Evolutionary conservation across 2,113 vertebrate species (phyloP), one percentile per base, ranked within the genome.

Genomic region (Notechis scutatus): DNA sequence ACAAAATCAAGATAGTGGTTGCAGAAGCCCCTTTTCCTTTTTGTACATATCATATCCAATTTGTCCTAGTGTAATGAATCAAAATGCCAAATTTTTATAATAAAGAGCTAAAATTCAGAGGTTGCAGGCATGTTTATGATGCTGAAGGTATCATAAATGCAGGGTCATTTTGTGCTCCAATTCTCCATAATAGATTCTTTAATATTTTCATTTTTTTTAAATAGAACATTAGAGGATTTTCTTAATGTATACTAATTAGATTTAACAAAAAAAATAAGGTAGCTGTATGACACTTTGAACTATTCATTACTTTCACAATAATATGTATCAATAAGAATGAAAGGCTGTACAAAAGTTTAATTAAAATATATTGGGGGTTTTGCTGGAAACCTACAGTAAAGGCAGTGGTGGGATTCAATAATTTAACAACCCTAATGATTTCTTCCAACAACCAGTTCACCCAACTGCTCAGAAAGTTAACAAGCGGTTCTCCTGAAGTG

Each of bases 271-370:
- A 42, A 20, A 86, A 85, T 42, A 85, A 86, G 5, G 8, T 24
- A 20, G 9, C 14, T 9, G 20, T 0, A 0, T 10, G 90, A 52
- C 92, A 39, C 69, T 95, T 91, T 91, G 95, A 74, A 47, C 74
- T 90, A 4, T 4, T n/a, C 61, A 94, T 86, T 74, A 91, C 57
- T 69, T 52, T 94, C 50, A 94, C 4, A 57, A 15, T 90, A 85
- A 39, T 89, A 10, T 5, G 14, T 50, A 11, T 5, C 52, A 18
- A 47, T 2, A 21, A 12, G 12, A 45, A 47, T 12, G 7, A 45
- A 52, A 85, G 59, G 91, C 52, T 94, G 89, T 52, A 91, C 90
- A 91, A 87, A 69, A 90, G 94, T 34, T 91, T 74, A 34, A 74
- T 18, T 74, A 74, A 74, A 74, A 34, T 50, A 50, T 50, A 50